These are phyloP conservation scores for Mimachlamys varia DNA, from an alignment of 2,888 invertebrate genomes.

Conservation along the genomic window DNA sequence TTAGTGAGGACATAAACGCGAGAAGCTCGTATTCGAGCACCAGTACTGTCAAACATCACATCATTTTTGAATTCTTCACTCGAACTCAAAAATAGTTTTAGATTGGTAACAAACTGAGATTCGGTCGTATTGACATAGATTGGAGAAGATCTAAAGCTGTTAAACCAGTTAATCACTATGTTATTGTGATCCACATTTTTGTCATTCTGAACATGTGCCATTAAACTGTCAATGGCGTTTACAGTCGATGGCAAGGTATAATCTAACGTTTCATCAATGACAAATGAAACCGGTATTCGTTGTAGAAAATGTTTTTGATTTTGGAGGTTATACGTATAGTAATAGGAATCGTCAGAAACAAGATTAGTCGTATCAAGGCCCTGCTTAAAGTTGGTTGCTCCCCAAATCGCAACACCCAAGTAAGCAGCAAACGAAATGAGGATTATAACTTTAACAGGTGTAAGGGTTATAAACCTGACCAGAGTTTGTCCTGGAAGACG, in stretches of 20 bases:
- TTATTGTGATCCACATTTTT: conserved; percentile 41
- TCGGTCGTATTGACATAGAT: conserved; percentile 46
- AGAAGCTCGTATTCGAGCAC: conserved; percentile 88
- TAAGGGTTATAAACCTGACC: conserved; percentile 58
- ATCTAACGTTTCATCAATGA: conserved; percentile 42
- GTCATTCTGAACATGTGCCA: conserved; percentile 44
- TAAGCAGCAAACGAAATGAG: conserved; percentile 64
- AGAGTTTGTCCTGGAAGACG: conserved; percentile 62
- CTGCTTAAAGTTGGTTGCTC: conserved; percentile 65
- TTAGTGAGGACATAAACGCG: conserved; percentile 94
- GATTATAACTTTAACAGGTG: conserved; percentile 57
- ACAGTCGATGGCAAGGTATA: conserved; percentile 47
- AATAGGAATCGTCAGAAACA: conserved; percentile 69
- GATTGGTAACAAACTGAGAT: conserved; percentile 43
- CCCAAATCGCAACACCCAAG: conserved; percentile 68
- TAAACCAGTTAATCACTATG: conserved; percentile 53
- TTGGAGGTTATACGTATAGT: conserved; percentile 55
- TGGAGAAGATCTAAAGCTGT: conserved; percentile 38
- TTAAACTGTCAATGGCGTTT: conserved; percentile 40
- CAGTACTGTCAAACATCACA: conserved; percentile 54
- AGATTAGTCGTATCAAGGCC: conserved; percentile 68
- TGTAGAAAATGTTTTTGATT: conserved; percentile 55
- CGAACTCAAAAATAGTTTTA: conserved; percentile 43
- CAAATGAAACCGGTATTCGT: conserved; percentile 51
- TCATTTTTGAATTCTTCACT: conserved; percentile 52